Evolutionary conservation across 2,888 invertebrate species (phyloP), one percentile per base, ranked within the genome.

Genomic region (Tetragnatha montana): DNA sequence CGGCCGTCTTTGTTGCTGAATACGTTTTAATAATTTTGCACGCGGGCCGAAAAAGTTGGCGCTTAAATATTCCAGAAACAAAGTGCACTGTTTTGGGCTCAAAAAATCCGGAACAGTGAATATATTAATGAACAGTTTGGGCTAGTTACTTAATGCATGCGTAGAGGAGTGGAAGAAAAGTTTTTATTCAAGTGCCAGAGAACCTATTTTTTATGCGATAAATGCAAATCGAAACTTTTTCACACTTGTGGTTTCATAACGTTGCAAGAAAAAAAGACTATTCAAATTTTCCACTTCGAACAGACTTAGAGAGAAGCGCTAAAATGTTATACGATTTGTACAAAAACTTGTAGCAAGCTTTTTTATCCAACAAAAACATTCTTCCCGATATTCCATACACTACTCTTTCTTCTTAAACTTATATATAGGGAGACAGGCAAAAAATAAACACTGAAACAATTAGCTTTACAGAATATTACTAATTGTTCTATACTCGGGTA

Each of bases 21-120:
- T 88, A 88, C 82, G 89, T 89, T 89, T 89, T 89, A 89, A 89
- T 89, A 89, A 89, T 89, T 89, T 89, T 89, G 89, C 85, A 85
- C 85, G 71, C 71, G 69, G 60, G 76, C 68, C 21, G 47, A 85
- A 86, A 89, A 89, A 85, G 81, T 84, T 89, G 81, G 81, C 75
- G 81, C 51, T 85, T 81, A 89, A 89, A 89, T 89, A 89, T 89
- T 89, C 85, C 81, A 12, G 71, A 89, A 85, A 89, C 81, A 88
- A 89, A 89, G 89, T 89, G 85, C 81, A 89, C 85, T 89, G 89
- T 89, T 89, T 81, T 50, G 47, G 69, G 47, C 21, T 22, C n/a
- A 80, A 81, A 89, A 89, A 88, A 88, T 22, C 51, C 21, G 60
- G 35, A 78, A 81, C 85, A 89, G 89, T 85, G 89, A 81, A 89